Percentiles rank a stretch among this genome's conserved stretches.
These are phyloP conservation scores for Acromyrmex heyeri DNA, from an alignment of 1,140 invertebrate species.

Conservation along the genomic window DNA sequence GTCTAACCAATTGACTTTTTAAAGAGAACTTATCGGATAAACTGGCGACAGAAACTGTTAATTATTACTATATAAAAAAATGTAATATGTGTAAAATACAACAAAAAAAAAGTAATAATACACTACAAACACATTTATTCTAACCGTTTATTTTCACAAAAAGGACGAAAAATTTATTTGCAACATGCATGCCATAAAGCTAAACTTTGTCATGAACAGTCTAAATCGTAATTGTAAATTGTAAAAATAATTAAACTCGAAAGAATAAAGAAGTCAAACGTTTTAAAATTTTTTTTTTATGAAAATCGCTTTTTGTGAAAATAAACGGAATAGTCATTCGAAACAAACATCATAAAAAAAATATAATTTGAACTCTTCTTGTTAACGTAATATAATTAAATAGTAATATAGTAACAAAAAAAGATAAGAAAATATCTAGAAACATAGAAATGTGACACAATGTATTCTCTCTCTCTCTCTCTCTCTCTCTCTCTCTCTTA, in stretches of 20 bases:
- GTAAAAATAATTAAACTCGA: neutral
- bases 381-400: neutral
- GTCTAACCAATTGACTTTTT: neutral
- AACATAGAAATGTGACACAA: neutral
- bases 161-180: constrained; percentile 5
- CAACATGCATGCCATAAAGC: neutral
- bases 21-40: neutral
- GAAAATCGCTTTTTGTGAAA: neutral
- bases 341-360: neutral
- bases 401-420: neutral
- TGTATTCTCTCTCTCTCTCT: too few species aligned
- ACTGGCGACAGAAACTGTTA: neutral
- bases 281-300: neutral
- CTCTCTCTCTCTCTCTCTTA: neutral
- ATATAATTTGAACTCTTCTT: neutral
- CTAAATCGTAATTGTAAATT: constrained; percentile 2
- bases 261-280: neutral
- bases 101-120: neutral
- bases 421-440: neutral
- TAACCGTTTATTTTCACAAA: neutral
- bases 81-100: constrained; percentile 1
- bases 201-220: neutral
- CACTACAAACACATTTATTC: neutral
- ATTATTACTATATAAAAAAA: neutral
- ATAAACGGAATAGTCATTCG: neutral